phyloP scores from a whole-genome alignment of 2,113 vertebrate species.

The Uria aalge region DNA sequence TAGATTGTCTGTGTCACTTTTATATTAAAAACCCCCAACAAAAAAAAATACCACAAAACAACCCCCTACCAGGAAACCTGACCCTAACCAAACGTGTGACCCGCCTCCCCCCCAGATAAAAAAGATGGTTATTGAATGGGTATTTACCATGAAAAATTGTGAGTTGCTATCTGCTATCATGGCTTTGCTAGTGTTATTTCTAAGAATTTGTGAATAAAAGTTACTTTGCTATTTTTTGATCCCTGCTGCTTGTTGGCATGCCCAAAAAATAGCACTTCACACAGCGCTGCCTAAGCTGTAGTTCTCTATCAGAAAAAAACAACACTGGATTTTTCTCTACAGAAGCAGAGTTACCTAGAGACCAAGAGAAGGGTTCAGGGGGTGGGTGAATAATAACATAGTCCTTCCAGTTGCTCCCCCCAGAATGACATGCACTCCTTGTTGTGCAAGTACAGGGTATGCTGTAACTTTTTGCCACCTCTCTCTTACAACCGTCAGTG shows the following conservation, averaged over 20 bases:
- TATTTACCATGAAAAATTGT: neutral
- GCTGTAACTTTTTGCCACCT: neutral
- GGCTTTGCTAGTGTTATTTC: neutral
- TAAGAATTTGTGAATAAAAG: neutral
- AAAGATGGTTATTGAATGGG: neutral
- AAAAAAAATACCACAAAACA: neutral
- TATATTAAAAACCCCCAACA: neutral
- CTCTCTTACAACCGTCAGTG: neutral
- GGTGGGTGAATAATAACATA: accelerated
- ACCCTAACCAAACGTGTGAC: neutral
- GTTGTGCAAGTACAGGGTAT: neutral
- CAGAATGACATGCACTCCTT: neutral
- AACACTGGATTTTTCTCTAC: neutral
- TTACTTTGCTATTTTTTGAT: neutral
- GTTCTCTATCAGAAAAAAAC: neutral
- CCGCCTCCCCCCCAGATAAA: neutral
- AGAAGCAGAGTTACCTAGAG: neutral
- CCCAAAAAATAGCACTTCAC: neutral
- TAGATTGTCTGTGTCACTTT: neutral
- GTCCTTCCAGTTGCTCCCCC: accelerated
- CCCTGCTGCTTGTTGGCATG: neutral
- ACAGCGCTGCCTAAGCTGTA: neutral
- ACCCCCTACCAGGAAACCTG: neutral
- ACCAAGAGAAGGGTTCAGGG: neutral
- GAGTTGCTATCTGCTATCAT: neutral